phyloP scores from a whole-genome alignment of 2,797 vertebrate genomes.

The Eospalax fontanierii region DNA sequence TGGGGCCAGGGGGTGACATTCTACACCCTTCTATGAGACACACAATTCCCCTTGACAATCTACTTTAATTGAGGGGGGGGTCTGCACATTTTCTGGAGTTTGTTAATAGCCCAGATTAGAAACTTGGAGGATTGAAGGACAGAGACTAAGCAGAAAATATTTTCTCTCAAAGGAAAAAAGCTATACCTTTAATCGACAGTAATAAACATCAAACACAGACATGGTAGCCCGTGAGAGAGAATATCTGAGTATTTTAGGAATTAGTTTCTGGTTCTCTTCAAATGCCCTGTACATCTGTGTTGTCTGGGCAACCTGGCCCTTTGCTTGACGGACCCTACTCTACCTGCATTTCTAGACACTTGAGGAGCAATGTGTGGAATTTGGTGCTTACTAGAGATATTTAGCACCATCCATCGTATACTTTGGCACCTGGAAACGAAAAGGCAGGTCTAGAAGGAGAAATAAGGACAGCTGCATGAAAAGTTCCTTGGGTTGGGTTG shows the following conservation, averaged over 20 bases:
- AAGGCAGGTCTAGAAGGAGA: not conserved
- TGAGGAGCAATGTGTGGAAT: not conserved
- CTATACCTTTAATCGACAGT: not conserved
- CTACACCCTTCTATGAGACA: not conserved
- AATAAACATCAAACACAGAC: not conserved
- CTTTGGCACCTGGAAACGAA: not conserved
- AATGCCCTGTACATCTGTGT: not conserved
- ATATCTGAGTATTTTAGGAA: not conserved
- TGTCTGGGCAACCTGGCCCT: not conserved
- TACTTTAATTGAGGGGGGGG: conserved; percentile 9
- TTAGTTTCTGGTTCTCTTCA: not conserved
- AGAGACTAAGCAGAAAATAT: not conserved
- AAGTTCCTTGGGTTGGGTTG: too few species aligned
- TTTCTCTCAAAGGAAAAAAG: not conserved
- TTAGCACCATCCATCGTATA: not conserved
- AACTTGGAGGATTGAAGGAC: not conserved
- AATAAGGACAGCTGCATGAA: not conserved
- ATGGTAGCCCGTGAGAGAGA: not conserved
- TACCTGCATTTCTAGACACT: too few species aligned
- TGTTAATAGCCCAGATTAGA: not conserved
- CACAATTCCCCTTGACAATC: not conserved
- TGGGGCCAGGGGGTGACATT: not conserved
- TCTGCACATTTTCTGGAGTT: not conserved
- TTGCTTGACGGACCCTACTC: too few species aligned
- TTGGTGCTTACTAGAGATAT: not conserved